A percentile compares a stretch with the other conserved stretches of the same genome.
These are phyloP conservation scores for Ellobius talpinus DNA, from an alignment of 2,113 vertebrate species.

Conservation along the genomic window DNA sequence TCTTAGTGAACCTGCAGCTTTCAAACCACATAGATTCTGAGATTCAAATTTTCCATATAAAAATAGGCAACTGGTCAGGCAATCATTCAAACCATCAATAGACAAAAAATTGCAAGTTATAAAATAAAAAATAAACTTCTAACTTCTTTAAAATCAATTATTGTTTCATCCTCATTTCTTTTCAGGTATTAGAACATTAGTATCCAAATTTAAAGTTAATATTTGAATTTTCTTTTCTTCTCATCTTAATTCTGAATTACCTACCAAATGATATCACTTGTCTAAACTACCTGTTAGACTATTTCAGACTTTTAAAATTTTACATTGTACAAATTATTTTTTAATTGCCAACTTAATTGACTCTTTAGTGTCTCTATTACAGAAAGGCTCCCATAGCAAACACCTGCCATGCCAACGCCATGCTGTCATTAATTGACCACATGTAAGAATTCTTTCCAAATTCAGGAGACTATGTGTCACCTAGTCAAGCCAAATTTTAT, in stretches of 20 bases:
- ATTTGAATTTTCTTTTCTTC: not conserved
- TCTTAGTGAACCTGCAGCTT: not conserved
- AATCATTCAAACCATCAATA: not conserved
- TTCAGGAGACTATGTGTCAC: not conserved
- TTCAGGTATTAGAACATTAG: not conserved
- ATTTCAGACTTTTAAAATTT: not conserved
- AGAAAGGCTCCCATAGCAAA: conserved; percentile 43
- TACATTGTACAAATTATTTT: not conserved
- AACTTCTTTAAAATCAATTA: not conserved
- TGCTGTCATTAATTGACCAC: not conserved
- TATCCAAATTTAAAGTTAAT: not conserved
- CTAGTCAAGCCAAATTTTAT: not conserved
- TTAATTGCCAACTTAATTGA: not conserved
- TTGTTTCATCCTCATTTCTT: not conserved
- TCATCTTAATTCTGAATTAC: conserved; percentile 1
- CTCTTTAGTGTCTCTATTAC: not conserved
- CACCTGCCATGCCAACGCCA: not conserved
- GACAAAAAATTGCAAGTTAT: not conserved
- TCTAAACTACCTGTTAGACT: not conserved
- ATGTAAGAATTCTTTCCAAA: not conserved
- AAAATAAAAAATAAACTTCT: not conserved
- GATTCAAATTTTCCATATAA: not conserved
- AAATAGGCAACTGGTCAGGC: not conserved
- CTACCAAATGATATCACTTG: not conserved
- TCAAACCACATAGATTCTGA: not conserved